phyloP scores from a whole-genome alignment of 2,888 invertebrate species.

The Rhodophaea formosa region DNA sequence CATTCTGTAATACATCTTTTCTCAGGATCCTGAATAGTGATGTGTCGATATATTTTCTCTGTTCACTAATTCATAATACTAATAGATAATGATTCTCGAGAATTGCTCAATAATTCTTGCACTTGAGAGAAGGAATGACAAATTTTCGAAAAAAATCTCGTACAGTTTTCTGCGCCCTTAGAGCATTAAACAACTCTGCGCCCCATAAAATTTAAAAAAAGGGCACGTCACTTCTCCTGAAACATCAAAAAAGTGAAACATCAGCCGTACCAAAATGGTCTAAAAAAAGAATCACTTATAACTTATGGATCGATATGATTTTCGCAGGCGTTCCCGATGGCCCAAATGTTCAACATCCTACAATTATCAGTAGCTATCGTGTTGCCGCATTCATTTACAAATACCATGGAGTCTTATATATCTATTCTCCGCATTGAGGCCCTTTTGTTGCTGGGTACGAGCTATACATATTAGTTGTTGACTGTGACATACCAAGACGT shows the following conservation, averaged over 20 bases:
- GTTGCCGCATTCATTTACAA: slow-evolving; percentile 76
- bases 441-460: slow-evolving; percentile 80
- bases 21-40: too few relatives aligned
- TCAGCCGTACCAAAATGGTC: neutral
- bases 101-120: too few relatives aligned
- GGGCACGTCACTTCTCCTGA: too few relatives aligned
- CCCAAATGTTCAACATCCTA: slow-evolving; percentile 88
- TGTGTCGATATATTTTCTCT: too few relatives aligned
- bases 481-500: slow-evolving; percentile 1
- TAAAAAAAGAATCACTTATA: neutral
- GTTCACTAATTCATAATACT: too few relatives aligned
- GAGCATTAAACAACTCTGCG: too few relatives aligned
- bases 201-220: too few relatives aligned
- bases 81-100: too few relatives aligned
- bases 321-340: slow-evolving; percentile 85
- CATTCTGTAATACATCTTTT: neutral
- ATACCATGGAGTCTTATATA: slow-evolving; percentile 79
- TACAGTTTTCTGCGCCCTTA: too few relatives aligned
- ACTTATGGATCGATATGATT: slow-evolving; percentile 30
- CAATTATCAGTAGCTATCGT: slow-evolving; percentile 81
- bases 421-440: slow-evolving; percentile 81
- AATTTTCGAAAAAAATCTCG: too few relatives aligned
- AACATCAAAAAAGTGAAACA: too few relatives aligned
- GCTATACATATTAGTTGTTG: slow-evolving; percentile 35
- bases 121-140: too few relatives aligned